phyloP scores from a whole-genome alignment of 1,140 invertebrate genomes.

The Bombus turneri region DNA sequence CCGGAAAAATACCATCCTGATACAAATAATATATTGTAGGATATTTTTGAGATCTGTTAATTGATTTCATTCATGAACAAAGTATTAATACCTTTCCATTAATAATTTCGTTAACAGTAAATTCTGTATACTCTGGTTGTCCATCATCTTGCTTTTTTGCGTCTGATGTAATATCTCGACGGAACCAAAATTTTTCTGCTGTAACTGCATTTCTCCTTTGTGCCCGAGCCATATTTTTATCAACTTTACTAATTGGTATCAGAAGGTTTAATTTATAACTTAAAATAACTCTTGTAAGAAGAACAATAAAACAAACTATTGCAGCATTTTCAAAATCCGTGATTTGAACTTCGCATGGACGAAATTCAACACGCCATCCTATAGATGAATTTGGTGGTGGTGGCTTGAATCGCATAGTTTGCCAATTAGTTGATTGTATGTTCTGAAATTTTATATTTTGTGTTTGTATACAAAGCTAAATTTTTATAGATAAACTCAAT shows the following conservation, averaged over 20 bases:
- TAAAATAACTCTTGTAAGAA: constrained; percentile 97
- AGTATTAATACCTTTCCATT: constrained; percentile 92
- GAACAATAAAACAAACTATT: constrained; percentile 98
- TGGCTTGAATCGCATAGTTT: constrained; percentile 99
- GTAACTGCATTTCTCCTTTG: constrained; percentile 94
- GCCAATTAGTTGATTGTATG: constrained; percentile 99
- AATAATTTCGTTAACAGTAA: constrained; percentile 98
- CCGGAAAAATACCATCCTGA: constrained; percentile 93
- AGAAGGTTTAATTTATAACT: constrained; percentile 98
- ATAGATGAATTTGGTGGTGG: constrained; percentile 97
- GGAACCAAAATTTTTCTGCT: constrained; percentile 95
- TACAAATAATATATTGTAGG: constrained; percentile 40
- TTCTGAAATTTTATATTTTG: constrained; percentile 86
- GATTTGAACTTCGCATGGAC: constrained; percentile 98
- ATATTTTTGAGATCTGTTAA: constrained; percentile 4
- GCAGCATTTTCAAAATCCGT: constrained; percentile 99
- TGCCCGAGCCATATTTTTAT: constrained; percentile 98
- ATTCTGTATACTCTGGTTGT: constrained; percentile 85
- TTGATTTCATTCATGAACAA: not conserved
- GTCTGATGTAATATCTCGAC: constrained; percentile 88
- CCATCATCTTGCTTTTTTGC: constrained; percentile 74
- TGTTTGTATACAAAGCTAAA: constrained; percentile 23
- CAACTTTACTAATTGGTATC: constrained; percentile 99
- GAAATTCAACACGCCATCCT: constrained; percentile 99
- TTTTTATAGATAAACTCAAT: constrained; percentile 38